Evolutionary conservation across 1,140 invertebrate species (phyloP).

Genomic region (Hyphantria cunea): DNA sequence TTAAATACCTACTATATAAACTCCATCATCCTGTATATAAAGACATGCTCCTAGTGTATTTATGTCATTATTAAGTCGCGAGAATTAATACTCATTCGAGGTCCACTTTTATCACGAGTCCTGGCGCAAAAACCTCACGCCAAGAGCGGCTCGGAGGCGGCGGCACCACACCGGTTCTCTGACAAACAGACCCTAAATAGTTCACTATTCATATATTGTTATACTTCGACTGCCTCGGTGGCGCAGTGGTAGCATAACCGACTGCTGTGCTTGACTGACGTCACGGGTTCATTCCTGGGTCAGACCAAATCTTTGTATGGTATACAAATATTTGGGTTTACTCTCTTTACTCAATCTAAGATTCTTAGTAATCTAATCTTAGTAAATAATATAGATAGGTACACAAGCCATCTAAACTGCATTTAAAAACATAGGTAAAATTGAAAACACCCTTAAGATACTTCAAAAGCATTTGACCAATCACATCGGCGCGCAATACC

Average conservation of each 20-base stretch:
- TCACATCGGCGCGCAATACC: constrained; percentile 37
- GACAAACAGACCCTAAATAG: not conserved
- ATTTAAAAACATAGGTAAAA: constrained; percentile 4
- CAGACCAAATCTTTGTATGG: no score
- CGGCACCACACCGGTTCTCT: constrained; percentile 25
- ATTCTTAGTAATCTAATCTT: no score
- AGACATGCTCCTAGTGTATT: constrained; percentile 66
- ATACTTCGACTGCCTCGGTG: no score
- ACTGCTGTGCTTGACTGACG: no score
- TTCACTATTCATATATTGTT: no score
- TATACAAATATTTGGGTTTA: no score
- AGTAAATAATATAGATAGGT: no score
- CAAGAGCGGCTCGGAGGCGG: constrained; percentile 1
- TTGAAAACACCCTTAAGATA: constrained; percentile 27
- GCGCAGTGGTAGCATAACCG: no score
- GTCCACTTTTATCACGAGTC: constrained; percentile 71
- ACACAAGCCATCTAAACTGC: no score
- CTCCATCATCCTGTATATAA: constrained; percentile 52
- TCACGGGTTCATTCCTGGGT: no score
- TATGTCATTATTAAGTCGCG: constrained; percentile 80
- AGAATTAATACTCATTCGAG: constrained; percentile 79
- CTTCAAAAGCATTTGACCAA: constrained; percentile 40
- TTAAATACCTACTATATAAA: no score
- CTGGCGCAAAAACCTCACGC: constrained; percentile 58
- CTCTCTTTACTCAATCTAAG: no score